These are phyloP conservation scores for Scaptomyza graminum DNA, from an alignment of 1,140 invertebrate species.

Conservation along the genomic window DNA sequence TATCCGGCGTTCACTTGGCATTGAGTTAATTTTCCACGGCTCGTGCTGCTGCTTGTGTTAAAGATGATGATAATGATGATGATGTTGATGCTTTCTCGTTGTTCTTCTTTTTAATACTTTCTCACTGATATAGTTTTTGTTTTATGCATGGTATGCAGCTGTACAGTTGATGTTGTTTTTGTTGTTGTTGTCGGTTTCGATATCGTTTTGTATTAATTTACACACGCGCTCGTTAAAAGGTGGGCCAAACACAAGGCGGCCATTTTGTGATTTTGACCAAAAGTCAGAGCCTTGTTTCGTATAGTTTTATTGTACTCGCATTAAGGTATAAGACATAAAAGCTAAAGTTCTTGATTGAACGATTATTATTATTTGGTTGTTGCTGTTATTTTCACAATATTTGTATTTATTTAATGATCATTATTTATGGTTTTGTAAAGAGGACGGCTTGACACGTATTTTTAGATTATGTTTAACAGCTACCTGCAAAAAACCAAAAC, in stretches of 20 bases:
- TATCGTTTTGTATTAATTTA: constrained; percentile 59
- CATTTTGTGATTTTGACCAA: constrained; percentile 52
- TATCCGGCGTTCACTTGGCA: constrained; percentile 61
- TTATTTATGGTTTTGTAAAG: constrained; percentile 62
- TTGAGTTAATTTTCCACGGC: constrained; percentile 72
- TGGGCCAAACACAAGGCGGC: constrained; percentile 59
- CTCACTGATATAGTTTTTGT: constrained; percentile 30
- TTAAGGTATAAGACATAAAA: constrained; percentile 16
- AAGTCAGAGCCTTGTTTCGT: constrained; percentile 44
- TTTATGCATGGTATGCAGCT: constrained; percentile 13
- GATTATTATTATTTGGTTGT: constrained; percentile 22
- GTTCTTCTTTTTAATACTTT: constrained; percentile 36
- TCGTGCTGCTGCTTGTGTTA: constrained; percentile 38
- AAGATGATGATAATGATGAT: constrained; percentile 28
- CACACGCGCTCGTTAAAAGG: constrained; percentile 62
- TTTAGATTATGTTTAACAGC: constrained; percentile 52
- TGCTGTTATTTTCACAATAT: constrained; percentile 28
- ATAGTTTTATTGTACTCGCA: constrained; percentile 37
- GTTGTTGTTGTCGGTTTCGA: background rate
- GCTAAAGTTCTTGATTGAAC: constrained; percentile 11
- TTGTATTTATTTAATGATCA: constrained; percentile 55
- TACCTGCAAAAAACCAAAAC: constrained; percentile 30
- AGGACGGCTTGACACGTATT: constrained; percentile 79
- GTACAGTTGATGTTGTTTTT: background rate
- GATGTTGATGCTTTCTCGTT: constrained; percentile 15